Percentiles rank a stretch among this genome's conserved stretches.
Evolutionary conservation across 2,888 invertebrate genomes (phyloP).

Genomic region (Epinotia ramella): DNA sequence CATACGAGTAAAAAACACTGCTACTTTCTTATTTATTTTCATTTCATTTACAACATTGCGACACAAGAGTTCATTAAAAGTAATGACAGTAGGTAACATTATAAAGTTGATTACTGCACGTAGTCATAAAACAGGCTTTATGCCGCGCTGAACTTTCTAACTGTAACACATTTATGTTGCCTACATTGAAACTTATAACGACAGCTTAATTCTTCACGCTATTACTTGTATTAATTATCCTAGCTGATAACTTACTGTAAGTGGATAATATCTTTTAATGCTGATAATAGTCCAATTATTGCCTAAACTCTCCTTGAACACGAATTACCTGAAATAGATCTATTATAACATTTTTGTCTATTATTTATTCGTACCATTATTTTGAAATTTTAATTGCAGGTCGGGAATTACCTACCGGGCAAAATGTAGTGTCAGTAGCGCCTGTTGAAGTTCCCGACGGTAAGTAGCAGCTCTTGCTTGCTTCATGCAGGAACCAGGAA

Average conservation of each 20-base stretch:
- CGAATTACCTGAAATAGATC: neutral
- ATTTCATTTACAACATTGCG: constrained; percentile 30
- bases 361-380: constrained; percentile 30
- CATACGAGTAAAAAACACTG: neutral
- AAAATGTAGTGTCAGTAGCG: constrained; percentile 82
- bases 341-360: neutral
- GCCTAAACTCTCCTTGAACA: neutral
- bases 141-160: constrained; percentile 44
- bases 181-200: constrained; percentile 56
- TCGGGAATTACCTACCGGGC: constrained; percentile 78
- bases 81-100: constrained; percentile 45
- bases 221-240: constrained; percentile 15
- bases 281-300: neutral
- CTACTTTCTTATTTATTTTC: neutral
- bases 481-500: constrained; percentile 15
- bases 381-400: constrained; percentile 69
- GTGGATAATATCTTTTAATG: constrained; percentile 22
- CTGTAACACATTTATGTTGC: constrained; percentile 18
- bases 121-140: constrained; percentile 50
- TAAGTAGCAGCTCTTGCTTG: constrained; percentile 60
- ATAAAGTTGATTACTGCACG: constrained; percentile 49
- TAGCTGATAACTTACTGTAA: constrained; percentile 28
- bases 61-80: constrained; percentile 33
- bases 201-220: constrained; percentile 40
- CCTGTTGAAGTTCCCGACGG: constrained; percentile 82